These are phyloP conservation scores for Spheniscus mendiculus DNA, from an alignment of 2,113 vertebrate species.

Conservation along the genomic window DNA sequence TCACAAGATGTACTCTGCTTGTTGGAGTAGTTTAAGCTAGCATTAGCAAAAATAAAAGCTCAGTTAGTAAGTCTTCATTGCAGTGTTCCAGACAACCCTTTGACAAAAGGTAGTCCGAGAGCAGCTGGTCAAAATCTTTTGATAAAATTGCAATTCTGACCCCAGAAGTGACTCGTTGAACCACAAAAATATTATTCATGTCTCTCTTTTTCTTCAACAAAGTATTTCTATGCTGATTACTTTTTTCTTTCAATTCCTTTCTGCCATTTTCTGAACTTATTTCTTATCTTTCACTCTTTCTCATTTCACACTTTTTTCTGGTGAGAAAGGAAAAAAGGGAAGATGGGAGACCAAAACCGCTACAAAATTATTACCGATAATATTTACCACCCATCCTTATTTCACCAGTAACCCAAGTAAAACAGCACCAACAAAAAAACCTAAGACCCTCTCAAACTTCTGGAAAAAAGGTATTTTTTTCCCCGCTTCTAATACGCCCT, in stretches of 20 bases:
- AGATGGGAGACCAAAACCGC: background rate
- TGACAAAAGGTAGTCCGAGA: background rate
- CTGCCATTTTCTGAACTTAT: background rate
- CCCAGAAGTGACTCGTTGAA: background rate
- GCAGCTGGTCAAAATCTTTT: background rate
- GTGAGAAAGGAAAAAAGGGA: background rate
- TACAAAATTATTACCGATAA: background rate
- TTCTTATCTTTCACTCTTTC: background rate
- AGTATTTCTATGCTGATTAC: background rate
- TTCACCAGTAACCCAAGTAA: background rate
- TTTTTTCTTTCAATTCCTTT: background rate
- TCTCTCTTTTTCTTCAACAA: background rate
- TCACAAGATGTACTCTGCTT: background rate
- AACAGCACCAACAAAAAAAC: background rate
- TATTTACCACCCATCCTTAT: background rate
- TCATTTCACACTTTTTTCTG: background rate
- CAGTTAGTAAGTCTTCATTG: background rate
- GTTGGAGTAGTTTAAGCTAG: background rate
- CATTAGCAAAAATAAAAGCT: background rate
- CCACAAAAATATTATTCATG: background rate
- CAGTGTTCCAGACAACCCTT: background rate
- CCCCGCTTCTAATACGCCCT: background rate
- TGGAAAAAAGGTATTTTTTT: background rate
- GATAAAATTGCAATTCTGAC: background rate
- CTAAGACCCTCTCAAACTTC: background rate